Evolutionary conservation across 2,113 vertebrate species (phyloP), one percentile per base, ranked within the genome.

Genomic region (Forbesichthys papilliferus): DNA sequence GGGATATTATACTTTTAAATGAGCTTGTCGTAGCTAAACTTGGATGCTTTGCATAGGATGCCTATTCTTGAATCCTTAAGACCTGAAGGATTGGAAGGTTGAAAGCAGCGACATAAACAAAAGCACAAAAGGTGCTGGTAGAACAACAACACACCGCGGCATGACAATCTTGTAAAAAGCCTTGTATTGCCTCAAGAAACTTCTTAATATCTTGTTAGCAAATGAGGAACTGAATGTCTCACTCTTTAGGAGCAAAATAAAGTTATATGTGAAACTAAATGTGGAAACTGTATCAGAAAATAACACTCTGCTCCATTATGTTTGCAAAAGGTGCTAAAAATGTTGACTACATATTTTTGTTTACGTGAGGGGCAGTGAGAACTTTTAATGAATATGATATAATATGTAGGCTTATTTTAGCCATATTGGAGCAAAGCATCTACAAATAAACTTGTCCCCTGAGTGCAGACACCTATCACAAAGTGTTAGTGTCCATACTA

Each of bases 1-100:
- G 63, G 59, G 74, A 55, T 61, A 92, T 89, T 88, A 86, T 86
- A 88, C 87, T 91, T 92, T 89, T 75, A 89, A 89, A 91, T 87
- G 81, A 88, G 82, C 62, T 51, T 64, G 78, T 66, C 59, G 47
- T 73, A 88, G 84, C 86, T 79, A 87, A 87, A 86, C 83, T 87
- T 75, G 66, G 80, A 82, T 77, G 70, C 79, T 66, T 68, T 73
- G 73, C 74, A 79, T 72, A 75, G 70, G 56, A 58, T 61, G 12
- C 64, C 71, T 88, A 72, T 83, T 86, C 73, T 68, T 67, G 77
- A 80, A 48, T 64, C 66, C 47, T 10, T 70, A 68, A 67, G 75
- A 72, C 71, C 60, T 48, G 56, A 70, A 69, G 70, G 69, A 81
- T 36, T 52, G 68, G 33, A 46, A 49, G 60, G 64, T 56, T 81